phyloP scores from a whole-genome alignment of 2,888 invertebrate genomes.

The Ashinkailepas kermadecensis region DNA sequence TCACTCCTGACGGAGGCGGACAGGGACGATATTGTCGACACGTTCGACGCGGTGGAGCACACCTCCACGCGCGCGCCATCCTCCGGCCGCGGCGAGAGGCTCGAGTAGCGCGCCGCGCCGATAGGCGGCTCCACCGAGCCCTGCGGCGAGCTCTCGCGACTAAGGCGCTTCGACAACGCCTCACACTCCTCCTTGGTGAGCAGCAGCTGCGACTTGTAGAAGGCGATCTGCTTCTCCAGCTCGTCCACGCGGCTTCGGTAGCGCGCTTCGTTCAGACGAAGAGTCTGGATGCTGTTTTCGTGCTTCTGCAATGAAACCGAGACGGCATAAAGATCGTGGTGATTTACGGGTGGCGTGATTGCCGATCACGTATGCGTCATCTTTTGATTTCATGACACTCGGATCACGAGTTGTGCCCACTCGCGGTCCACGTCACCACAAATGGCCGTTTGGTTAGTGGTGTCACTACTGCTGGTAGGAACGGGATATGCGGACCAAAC shows the following conservation, averaged over 20 bases:
- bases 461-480: too few relatives aligned
- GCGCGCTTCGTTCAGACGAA: slow-evolving; percentile 11
- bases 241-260: slow-evolving; percentile 3
- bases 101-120: not conserved
- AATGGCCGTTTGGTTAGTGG: too few relatives aligned
- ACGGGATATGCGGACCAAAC: too few relatives aligned
- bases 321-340: too few relatives aligned
- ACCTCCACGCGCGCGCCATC: slow-evolving; percentile 11
- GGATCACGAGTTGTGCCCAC: too few relatives aligned
- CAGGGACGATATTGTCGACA: not conserved
- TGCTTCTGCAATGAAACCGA: not conserved
- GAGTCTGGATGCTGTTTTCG: not conserved
- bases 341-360: too few relatives aligned
- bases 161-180: not conserved
- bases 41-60: not conserved
- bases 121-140: not conserved
- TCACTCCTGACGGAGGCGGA: slow-evolving; percentile 8
- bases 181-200: slow-evolving; percentile 17
- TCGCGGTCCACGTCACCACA: too few relatives aligned
- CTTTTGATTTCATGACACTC: too few relatives aligned
- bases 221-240: slow-evolving; percentile 13
- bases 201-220: slow-evolving; percentile 16
- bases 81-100: slow-evolving; percentile 15
- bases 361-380: too few relatives aligned
- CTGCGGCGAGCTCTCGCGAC: slow-evolving; percentile 1